Base-by-base conservation (phyloP, 92 coral and sea anemone genomes). In the Montipora capitata region DNA sequence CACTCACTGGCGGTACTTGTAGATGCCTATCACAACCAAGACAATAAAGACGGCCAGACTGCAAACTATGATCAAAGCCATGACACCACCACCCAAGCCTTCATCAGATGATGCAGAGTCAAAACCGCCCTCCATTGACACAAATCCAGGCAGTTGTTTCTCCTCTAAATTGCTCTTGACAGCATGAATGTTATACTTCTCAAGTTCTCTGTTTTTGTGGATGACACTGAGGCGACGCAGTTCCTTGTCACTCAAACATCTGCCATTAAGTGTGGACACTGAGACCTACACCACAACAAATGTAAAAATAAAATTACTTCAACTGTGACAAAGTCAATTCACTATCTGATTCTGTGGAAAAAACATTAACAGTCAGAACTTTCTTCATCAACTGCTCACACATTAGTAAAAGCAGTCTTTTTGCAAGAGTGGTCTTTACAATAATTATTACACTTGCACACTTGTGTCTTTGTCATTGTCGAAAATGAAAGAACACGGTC, bases 61-160 rank as follows among this genome's bases (percentile, higher is more conserved):
- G 87, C 97, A 93, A 71, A 97, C 76, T 27, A 96, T 91, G 72
- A 97, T 94, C 41, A 88, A 93, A n/a, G 96, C 95, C 96, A 96
- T 87, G 56, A 96, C 77, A 20, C 96, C 98, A 54, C 93, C 65
- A 5, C 98, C 92, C 16, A 83, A 15, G 16, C 92, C 84, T 7
- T 90, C 84, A 10, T 77, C 43, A 7, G 93, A 77, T 12, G 88
- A 78, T 1, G n/a, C 82, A 10, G 63, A 78, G 7, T 73, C 91
- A n/a, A 84, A 88, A 17, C 75, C 70, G 17, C 85, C 78, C 13
- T 87, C 92, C 58, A 94, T 77, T 4, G 93, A 79, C 16, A 94
- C 98, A 8, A 95, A 93, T 3, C 99, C 99, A 4, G 99, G 98
- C 75, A 97, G 38, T 11, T 86, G 91, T 10, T 97, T 97, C 16